Base-by-base conservation (phyloP, 2,113 vertebrate species). In the Rattus rattus region DNA sequence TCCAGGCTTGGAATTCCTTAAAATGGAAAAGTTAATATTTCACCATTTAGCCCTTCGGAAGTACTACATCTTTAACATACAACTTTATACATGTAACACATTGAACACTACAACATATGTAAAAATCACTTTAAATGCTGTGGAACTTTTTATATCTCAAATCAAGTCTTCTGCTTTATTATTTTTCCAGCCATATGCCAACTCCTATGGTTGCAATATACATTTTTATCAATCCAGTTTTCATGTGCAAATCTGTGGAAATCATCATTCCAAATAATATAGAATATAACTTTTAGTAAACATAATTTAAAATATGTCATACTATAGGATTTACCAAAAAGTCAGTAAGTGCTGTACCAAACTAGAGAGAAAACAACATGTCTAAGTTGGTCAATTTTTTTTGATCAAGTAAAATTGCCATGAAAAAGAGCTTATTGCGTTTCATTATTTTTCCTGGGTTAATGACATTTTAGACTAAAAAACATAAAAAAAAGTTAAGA, bases 351-450 rank as follows among this genome's bases (percentile, higher is more conserved):
- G 26, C 4, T 17, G 4, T 63, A 52, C 91, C 22, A 63, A 63
- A 10, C 9, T 11, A 88, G 52, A 91, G 59, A 67, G 28, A 14
- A 6, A 52, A 83, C 5, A 30, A 61, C 86, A 30, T n/a, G 0
- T 43, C 65, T 61, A 30, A 85, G 69, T 76, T 95, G 94, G 36
- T 94, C 75, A 93, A 96, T 89, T 0, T 5, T 81, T 43, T 77
- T 94, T 88, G 92, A 72, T 88, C 94, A 92, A 96, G 93, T 97
- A 97, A 93, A 91, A 79, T 54, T 76, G 22, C 43, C 61, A 17
- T 12, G 5, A 4, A 56, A 43, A n/a, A 54, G 2, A 43, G 70
- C 36, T 20, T 39, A n/a, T 73, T 73, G 8, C 70, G 10, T 39
- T 95, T 10, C 43, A 43, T n/a, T 49, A 65, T 39, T 61, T 85